These are phyloP conservation scores for Lethenteron reissneri DNA, from an alignment of 2,113 vertebrate species.

Conservation along the genomic window DNA sequence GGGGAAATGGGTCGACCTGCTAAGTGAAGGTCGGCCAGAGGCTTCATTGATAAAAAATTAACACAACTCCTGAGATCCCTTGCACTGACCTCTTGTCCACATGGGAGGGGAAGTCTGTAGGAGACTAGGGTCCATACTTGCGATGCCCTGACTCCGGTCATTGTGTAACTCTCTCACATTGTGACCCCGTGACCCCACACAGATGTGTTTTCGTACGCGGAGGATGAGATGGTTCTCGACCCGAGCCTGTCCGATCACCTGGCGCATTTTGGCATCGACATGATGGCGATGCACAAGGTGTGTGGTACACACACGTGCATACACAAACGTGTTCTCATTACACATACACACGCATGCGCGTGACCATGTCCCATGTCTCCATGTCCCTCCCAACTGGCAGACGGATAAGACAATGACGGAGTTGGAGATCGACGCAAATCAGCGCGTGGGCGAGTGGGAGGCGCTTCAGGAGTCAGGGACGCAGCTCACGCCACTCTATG, in stretches of 20 bases:
- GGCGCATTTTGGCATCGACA: conserved; percentile 83
- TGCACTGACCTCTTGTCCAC: too few species aligned
- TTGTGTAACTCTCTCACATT: too few species aligned
- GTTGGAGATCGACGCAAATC: conserved; percentile 94
- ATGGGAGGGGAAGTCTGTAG: too few species aligned
- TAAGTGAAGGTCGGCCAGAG: too few species aligned
- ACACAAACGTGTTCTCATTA: too few species aligned
- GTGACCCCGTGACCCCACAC: background rate
- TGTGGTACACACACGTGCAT: conserved; percentile 7
- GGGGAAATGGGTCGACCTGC: too few species aligned
- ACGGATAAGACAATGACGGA: conserved; percentile 96
- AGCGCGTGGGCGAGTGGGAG: conserved; percentile 94
- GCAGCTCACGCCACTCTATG: conserved; percentile 62
- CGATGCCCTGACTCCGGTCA: too few species aligned
- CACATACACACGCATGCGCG: too few species aligned
- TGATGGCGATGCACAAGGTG: conserved; percentile 99
- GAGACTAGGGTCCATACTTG: too few species aligned
- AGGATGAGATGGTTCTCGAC: conserved; percentile 95
- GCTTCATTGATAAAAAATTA: too few species aligned
- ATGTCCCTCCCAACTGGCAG: conserved; percentile 20
- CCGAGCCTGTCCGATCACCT: conserved; percentile 75
- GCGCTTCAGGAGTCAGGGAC: conserved; percentile 86
- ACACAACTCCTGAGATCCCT: too few species aligned
- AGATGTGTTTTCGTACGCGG: conserved; percentile 94
- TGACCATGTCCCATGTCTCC: background rate